These are phyloP conservation scores for Spinus olivaceus DNA, from an alignment of 2,797 vertebrate species.

Conservation along the genomic window DNA sequence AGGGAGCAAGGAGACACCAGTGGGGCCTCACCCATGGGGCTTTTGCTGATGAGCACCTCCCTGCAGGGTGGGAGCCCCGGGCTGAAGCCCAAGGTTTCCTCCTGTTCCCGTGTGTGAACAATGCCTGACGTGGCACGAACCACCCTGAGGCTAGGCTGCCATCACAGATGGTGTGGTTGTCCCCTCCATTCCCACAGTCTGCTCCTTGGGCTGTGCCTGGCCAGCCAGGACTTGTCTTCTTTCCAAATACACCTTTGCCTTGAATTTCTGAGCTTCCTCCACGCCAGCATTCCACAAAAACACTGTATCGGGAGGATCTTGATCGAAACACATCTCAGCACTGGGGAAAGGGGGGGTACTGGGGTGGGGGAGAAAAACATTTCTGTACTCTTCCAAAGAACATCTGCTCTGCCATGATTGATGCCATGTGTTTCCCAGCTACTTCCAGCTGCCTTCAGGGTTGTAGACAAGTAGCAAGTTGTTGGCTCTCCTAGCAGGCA, in stretches of 20 bases:
- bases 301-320: not conserved
- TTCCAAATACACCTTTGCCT: not conserved
- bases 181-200: not conserved
- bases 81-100: not conserved
- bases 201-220: not conserved
- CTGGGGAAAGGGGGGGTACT: not conserved
- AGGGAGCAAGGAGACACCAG: not conserved
- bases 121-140: not conserved
- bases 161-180: not conserved
- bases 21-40: rapidly evolving
- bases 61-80: not conserved
- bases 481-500: not conserved
- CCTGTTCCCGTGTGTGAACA: rapidly evolving
- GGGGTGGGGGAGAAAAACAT: conserved; percentile 44
- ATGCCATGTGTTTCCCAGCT: not conserved
- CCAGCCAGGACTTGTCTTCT: conserved; percentile 27
- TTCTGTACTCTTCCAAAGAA: conserved; percentile 38
- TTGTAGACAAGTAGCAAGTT: conserved; percentile 2
- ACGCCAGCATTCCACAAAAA: not conserved
- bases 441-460: not conserved
- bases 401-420: not conserved
- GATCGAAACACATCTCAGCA: not conserved
- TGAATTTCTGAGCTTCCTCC: not conserved
- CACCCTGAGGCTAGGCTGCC: not conserved
- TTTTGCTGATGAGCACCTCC: not conserved